Conservation (phyloP, 2,888 invertebrate genomes). For the Resseliella maxima region DNA sequence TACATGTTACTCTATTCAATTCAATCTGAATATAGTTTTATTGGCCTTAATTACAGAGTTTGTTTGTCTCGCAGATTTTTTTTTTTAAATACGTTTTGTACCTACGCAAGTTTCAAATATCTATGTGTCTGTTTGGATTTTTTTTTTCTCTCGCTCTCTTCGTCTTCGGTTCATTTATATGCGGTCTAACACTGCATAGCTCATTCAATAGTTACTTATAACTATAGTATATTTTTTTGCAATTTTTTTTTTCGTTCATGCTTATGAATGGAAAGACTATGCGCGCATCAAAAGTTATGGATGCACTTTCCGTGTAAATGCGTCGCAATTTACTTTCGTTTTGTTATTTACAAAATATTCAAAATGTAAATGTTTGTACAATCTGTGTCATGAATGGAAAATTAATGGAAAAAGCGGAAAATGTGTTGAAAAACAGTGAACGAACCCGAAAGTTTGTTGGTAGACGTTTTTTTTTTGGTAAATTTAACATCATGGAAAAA, state of each 20-base stretch:
- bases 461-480: not conserved
- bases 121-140: not conserved
- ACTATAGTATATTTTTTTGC: not conserved
- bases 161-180: not conserved
- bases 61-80: not conserved
- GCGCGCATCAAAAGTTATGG: not conserved
- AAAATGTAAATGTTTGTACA: constrained; percentile 8
- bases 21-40: not conserved
- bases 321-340: not conserved
- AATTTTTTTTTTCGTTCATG: not conserved
- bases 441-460: not conserved
- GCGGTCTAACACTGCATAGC: not conserved
- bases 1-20: constrained; percentile 26
- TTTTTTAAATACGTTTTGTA: not conserved
- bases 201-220: not conserved
- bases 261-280: not conserved
- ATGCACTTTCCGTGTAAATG: not conserved
- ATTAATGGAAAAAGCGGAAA: constrained; percentile 18
- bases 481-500: not conserved
- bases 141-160: not conserved
- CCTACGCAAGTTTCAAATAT: not conserved
- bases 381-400: not conserved
- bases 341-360: not conserved
- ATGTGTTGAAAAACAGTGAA: not conserved
- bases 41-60: constrained; percentile 12